Evolutionary conservation across 2,113 vertebrate species (phyloP).

Genomic region (Oncorhynchus clarkii): DNA sequence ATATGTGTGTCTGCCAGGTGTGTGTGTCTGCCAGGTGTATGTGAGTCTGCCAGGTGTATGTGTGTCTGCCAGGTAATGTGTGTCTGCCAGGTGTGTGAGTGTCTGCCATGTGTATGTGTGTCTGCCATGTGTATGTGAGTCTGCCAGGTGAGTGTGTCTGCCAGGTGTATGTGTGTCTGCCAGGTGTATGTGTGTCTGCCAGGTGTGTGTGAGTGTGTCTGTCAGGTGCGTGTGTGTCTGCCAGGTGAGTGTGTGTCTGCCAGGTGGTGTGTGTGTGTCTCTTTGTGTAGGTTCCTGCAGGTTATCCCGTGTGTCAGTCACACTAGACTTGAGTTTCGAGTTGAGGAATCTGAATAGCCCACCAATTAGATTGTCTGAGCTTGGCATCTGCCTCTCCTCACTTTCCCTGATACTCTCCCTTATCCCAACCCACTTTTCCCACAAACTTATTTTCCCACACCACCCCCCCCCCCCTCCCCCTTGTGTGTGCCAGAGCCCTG

Average conservation of each 20-base stretch:
- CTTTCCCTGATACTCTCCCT: conserved; percentile 39
- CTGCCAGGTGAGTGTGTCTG: background rate
- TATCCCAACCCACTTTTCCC: conserved; percentile 52
- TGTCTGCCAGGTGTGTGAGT: too few relatives aligned
- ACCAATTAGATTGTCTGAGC: conserved; percentile 55
- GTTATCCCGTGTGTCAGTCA: conserved; percentile 55
- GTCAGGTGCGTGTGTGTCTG: conserved; percentile 1
- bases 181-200: too few relatives aligned
- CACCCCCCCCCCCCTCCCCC: conserved; percentile 27
- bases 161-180: background rate
- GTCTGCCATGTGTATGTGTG: background rate
- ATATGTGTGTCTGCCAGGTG: background rate
- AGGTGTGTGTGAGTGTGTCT: conserved; percentile 12
- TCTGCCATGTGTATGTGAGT: too few relatives aligned
- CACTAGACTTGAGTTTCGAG: conserved; percentile 66
- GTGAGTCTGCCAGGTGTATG: too few relatives aligned
- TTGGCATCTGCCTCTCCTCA: conserved; percentile 37
- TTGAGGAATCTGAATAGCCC: conserved; percentile 30
- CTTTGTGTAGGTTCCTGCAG: conserved; percentile 43
- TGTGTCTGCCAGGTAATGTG: too few relatives aligned
- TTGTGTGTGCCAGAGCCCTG: conserved; percentile 37
- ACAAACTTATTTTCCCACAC: conserved; percentile 74
- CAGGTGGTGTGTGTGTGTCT: conserved; percentile 3
- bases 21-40: too few relatives aligned
- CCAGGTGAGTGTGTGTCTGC: conserved; percentile 16